Evolutionary conservation across 2,888 invertebrate genomes (phyloP), one percentile per base, ranked within the genome.

Genomic region (Drosophila anomelani): DNA sequence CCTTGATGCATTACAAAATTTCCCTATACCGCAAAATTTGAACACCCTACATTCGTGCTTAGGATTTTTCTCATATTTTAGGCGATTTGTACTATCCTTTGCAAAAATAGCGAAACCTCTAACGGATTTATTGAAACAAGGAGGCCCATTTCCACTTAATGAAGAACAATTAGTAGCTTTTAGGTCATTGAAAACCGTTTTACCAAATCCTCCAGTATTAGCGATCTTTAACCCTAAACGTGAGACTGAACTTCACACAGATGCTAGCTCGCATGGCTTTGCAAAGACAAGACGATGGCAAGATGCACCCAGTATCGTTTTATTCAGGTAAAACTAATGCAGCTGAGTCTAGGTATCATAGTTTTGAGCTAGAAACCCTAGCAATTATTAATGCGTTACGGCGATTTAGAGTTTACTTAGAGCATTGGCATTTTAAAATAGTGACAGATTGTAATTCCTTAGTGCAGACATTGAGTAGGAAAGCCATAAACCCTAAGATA

Each of bases 171-270:
- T 53, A 10, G 15, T 9, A 10, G 53, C 53, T 20, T 36, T 38
- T 6, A 9, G 5, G 4, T 10, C 12, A 5, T 15, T 53, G 1
- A 53, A 23, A 9, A 36, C 17, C 2, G 20, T 15, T 13, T 53
- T 36, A 15, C 13, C 34, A 4, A 53, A 23, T 17, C 20, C 34
- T 2, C 51, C 17, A 34, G 34, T 34, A 51, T 34, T 51, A 34
- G 51, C 34, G 4, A 51, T 51, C 1, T 51, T 34, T 20, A 51
- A 13, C 9, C 36, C 36, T 13, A 53, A 36, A 20, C 17, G 20
- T 20, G 36, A 53, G 15, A 53, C 36, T 9, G 9, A 53, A 36
- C 53, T 53, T 15, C 15, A 36, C 13, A 53, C 36, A 53, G 51
- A 51, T 8, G 36, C 53, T 23, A 53, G 36, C 10, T 53, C 23